Conservation (phyloP, 2,113 vertebrate genomes). For the Miniopterus natalensis region DNA sequence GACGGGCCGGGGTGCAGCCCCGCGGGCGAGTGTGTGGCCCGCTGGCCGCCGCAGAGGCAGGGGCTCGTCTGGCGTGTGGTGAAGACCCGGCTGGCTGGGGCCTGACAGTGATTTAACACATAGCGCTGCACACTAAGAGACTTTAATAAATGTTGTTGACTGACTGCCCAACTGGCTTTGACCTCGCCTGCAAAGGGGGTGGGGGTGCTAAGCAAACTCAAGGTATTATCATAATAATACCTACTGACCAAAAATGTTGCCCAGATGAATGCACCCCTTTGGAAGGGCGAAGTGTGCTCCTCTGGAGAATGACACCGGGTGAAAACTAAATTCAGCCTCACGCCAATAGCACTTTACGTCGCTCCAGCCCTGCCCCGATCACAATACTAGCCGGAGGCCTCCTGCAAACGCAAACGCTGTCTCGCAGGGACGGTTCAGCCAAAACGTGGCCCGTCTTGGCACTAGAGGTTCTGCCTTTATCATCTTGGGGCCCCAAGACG, state of each 20-base stretch:
- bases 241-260: conserved; percentile 73
- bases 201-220: conserved; percentile 69
- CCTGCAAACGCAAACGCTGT: conserved; percentile 63
- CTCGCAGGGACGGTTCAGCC: neutral
- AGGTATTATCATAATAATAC: conserved; percentile 83
- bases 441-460: conserved; percentile 66
- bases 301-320: conserved; percentile 57
- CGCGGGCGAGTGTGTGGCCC: neutral
- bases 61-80: neutral
- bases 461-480: conserved; percentile 36
- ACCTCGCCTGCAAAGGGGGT: conserved; percentile 45
- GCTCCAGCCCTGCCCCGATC: conserved; percentile 14
- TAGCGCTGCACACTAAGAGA: conserved; percentile 66
- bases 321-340: conserved; percentile 53
- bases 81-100: neutral
- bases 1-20: neutral
- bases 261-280: conserved; percentile 66
- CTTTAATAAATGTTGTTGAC: conserved; percentile 76
- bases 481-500: conserved; percentile 19
- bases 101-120: conserved; percentile 74
- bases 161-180: conserved; percentile 74
- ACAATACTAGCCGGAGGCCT: conserved; percentile 4
- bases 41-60: neutral
- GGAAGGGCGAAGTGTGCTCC: conserved; percentile 47
- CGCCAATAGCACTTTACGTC: conserved; percentile 61